These are phyloP conservation scores for Drosophila athabasca DNA, from an alignment of 1,140 invertebrate species.

Conservation along the genomic window DNA sequence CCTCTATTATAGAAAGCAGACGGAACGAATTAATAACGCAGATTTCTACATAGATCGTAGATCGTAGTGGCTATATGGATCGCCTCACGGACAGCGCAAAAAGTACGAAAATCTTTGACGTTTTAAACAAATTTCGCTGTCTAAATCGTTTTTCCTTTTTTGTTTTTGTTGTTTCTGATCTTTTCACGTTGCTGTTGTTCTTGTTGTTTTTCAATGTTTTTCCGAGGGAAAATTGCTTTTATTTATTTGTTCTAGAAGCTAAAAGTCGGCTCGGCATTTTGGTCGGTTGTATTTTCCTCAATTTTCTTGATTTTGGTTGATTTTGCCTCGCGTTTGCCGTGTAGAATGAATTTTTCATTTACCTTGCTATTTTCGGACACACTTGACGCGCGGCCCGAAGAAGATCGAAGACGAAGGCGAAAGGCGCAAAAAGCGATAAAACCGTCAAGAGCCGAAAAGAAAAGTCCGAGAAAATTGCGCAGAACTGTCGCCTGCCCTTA, in stretches of 20 bases:
- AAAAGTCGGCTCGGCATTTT: slow-evolving; percentile 51
- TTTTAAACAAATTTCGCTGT: slow-evolving; percentile 62
- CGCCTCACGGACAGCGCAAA: slow-evolving; percentile 59
- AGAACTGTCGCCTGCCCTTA: slow-evolving; percentile 77
- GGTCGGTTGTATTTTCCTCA: slow-evolving; percentile 45
- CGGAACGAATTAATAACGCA: slow-evolving; percentile 23
- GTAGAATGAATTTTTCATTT: slow-evolving; percentile 63
- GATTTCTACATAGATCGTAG: slow-evolving; percentile 16
- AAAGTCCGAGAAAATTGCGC: slow-evolving; percentile 66
- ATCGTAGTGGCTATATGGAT: slow-evolving; percentile 19
- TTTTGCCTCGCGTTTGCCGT: slow-evolving; percentile 51
- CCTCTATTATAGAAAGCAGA: slow-evolving; percentile 25
- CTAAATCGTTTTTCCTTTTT: slow-evolving; percentile 17
- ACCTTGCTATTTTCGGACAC: slow-evolving; percentile 79
- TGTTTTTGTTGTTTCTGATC: slow-evolving; percentile 27
- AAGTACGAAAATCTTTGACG: slow-evolving; percentile 66
- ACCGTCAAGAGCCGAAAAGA: slow-evolving; percentile 50
- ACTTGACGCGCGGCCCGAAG: slow-evolving; percentile 60
- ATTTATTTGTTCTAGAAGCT: slow-evolving; percentile 72
- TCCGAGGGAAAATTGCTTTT: slow-evolving; percentile 54
- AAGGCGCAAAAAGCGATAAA: slow-evolving; percentile 60
- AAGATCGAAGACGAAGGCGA: slow-evolving; percentile 66
- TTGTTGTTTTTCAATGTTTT: slow-evolving; percentile 35
- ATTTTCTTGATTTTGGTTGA: slow-evolving; percentile 26
- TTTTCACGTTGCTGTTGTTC: slow-evolving; percentile 15